Percentiles rank a stretch among this genome's conserved stretches.
Evolutionary conservation across 2,797 vertebrate species (phyloP).

Genomic region (Semotilus atromaculatus): DNA sequence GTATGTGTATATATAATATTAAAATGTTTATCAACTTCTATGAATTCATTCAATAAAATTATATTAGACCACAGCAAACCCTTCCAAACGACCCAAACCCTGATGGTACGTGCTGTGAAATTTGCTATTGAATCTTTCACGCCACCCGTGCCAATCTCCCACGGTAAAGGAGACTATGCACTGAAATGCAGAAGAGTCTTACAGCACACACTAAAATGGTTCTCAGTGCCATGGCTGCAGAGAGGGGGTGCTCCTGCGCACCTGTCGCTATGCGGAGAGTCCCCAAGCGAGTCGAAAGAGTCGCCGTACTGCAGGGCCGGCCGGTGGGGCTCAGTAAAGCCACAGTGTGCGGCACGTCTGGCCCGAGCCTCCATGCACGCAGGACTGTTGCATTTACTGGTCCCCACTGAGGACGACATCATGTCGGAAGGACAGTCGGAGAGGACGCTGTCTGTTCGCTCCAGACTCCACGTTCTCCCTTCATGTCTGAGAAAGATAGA

Average conservation of each 20-base stretch:
- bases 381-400: slow-evolving; percentile 98
- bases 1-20: too few relatives aligned
- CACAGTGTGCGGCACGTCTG: slow-evolving; percentile 87
- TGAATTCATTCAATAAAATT: not conserved
- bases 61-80: not conserved
- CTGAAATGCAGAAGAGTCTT: slow-evolving; percentile 39
- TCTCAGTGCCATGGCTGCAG: slow-evolving; percentile 66
- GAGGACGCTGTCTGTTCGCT: slow-evolving; percentile 91
- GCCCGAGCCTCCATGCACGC: slow-evolving; percentile 93
- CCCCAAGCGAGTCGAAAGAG: slow-evolving; percentile 93
- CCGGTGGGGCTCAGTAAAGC: slow-evolving; percentile 83
- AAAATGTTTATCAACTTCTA: not conserved
- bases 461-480: slow-evolving; percentile 96
- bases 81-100: not conserved
- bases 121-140: slow-evolving; percentile 67
- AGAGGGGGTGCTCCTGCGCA: slow-evolving; percentile 71
- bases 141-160: slow-evolving; percentile 27
- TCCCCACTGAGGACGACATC: slow-evolving; percentile 94
- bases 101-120: slow-evolving; percentile 45
- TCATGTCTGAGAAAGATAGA: slow-evolving; percentile 83
- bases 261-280: slow-evolving; percentile 98
- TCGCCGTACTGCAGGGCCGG: slow-evolving; percentile 86
- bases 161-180: not conserved
- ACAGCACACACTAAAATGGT: slow-evolving; percentile 42
- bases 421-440: slow-evolving; percentile 94